These are phyloP conservation scores for Mimas tiliae DNA, from an alignment of 2,888 invertebrate genomes.

Conservation along the genomic window DNA sequence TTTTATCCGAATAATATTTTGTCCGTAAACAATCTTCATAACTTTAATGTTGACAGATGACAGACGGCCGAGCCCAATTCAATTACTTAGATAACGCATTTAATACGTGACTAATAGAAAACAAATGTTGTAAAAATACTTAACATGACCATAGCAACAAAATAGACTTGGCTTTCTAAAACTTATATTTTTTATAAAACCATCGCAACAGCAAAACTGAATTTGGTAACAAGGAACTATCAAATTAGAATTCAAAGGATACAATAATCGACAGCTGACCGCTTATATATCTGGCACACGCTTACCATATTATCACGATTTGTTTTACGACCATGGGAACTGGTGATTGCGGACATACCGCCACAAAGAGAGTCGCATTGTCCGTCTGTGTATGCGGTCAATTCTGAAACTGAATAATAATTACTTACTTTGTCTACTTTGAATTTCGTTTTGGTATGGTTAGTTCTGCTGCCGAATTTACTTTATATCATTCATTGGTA, in stretches of 20 bases:
- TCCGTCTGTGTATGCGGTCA: conserved; percentile 41
- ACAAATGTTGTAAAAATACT: not conserved
- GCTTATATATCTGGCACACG: conserved; percentile 62
- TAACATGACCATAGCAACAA: conserved; percentile 2
- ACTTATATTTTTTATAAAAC: conserved; percentile 27
- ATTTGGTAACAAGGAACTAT: conserved; percentile 51
- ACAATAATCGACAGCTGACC: conserved; percentile 61
- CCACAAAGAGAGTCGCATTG: conserved; percentile 39
- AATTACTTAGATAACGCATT: conserved; percentile 16
- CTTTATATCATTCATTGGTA: conserved; percentile 21
- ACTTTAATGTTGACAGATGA: conserved; percentile 39
- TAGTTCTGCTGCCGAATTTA: conserved; percentile 38
- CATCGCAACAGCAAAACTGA: conserved; percentile 52
- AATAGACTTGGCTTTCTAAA: conserved; percentile 1
- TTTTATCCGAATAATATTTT: conserved; percentile 53
- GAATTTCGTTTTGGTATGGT: conserved; percentile 25
- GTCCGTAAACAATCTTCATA: conserved; percentile 52
- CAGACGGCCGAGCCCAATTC: conserved; percentile 7
- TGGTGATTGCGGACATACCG: conserved; percentile 43
- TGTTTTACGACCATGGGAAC: conserved; percentile 65
- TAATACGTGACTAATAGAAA: conserved; percentile 2
- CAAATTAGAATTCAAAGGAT: conserved; percentile 66
- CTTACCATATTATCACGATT: conserved; percentile 66
- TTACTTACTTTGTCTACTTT: conserved; percentile 21
- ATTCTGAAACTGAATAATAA: conserved; percentile 55